Percentiles rank a stretch among this genome's conserved stretches.
These are phyloP conservation scores for Astreopora myriophthalma DNA, from an alignment of 64 coral and sea anemone genomes.

Conservation along the genomic window DNA sequence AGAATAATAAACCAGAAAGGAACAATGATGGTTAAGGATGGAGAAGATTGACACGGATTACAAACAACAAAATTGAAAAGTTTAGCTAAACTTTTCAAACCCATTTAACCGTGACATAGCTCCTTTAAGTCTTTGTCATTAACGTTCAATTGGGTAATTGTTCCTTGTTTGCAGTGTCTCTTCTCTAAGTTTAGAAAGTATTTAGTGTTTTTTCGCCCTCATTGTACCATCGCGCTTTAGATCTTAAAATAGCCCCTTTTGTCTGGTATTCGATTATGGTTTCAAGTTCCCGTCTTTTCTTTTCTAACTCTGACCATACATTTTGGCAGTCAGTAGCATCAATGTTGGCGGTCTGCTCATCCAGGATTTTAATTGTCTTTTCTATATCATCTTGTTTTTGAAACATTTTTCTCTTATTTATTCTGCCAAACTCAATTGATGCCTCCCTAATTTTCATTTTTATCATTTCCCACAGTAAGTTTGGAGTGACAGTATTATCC, in stretches of 20 bases:
- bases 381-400: constrained; percentile 7
- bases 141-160: background rate
- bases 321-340: background rate
- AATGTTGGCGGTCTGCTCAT: background rate
- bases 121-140: background rate
- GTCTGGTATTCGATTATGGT: background rate
- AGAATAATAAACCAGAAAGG: too few relatives aligned
- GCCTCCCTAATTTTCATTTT: constrained; percentile 15
- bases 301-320: background rate
- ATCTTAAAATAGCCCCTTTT: constrained; percentile 36
- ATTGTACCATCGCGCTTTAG: constrained; percentile 4
- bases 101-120: too few relatives aligned
- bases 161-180: background rate
- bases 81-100: too few relatives aligned
- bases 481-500: background rate
- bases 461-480: background rate
- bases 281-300: background rate
- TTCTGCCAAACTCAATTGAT: background rate
- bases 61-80: too few relatives aligned
- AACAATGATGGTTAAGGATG: too few relatives aligned
- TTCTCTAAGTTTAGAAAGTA: background rate
- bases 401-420: background rate
- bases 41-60: too few relatives aligned
- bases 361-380: background rate
- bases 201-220: constrained; percentile 15